phyloP scores from a whole-genome alignment of 92 coral and sea anemone species.

The Meandrina meandrites region DNA sequence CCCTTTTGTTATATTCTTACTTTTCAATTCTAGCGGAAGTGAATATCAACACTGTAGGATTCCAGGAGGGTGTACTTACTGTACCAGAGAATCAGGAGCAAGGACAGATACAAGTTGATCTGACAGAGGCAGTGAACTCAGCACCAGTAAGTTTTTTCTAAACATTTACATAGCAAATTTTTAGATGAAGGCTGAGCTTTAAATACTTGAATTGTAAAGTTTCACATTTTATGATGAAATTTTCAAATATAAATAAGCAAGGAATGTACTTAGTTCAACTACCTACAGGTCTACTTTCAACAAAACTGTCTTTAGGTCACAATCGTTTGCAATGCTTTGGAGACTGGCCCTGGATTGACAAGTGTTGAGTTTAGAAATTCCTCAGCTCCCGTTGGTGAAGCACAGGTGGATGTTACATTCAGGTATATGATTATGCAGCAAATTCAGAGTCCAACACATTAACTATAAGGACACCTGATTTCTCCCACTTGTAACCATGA shows the following conservation, averaged over 20 bases:
- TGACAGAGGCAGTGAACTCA: conserved; percentile 50
- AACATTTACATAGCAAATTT: not conserved
- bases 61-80: conserved; percentile 23
- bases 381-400: conserved; percentile 62
- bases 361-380: conserved; percentile 60
- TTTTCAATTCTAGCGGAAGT: conserved; percentile 20
- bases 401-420: conserved; percentile 57
- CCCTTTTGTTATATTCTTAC: not conserved
- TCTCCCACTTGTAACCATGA: too few relatives aligned
- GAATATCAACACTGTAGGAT: conserved; percentile 16
- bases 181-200: too few relatives aligned
- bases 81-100: conserved; percentile 55
- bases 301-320: conserved; percentile 52
- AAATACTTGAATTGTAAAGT: too few relatives aligned
- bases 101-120: conserved; percentile 32
- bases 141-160: conserved; percentile 40
- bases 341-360: conserved; percentile 57
- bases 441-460: not conserved
- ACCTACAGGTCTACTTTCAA: not conserved
- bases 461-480: too few relatives aligned
- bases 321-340: conserved; percentile 65
- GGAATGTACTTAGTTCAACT: too few relatives aligned
- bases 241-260: too few relatives aligned
- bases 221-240: too few relatives aligned
- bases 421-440: conserved; percentile 64